A percentile compares a stretch with the other conserved stretches of the same genome.
These are phyloP conservation scores for Cricetomys ansorgei DNA, from an alignment of 2,113 vertebrate species.

Conservation along the genomic window DNA sequence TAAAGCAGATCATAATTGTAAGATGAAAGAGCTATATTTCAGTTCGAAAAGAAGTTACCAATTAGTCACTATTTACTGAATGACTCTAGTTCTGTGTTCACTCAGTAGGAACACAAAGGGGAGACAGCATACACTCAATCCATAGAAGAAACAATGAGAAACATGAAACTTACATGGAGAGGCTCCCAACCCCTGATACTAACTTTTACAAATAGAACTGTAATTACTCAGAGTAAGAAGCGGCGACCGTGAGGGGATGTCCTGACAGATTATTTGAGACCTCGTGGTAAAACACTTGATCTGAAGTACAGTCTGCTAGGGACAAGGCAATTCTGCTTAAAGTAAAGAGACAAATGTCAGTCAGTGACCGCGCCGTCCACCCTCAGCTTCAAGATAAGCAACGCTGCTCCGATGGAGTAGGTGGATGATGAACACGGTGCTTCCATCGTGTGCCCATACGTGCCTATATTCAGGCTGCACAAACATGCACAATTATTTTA, in stretches of 20 bases:
- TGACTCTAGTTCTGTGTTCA: not conserved
- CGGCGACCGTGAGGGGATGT: not conserved
- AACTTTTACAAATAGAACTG: not conserved
- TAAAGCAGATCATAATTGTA: not conserved
- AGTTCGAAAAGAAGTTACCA: not conserved
- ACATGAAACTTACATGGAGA: not conserved
- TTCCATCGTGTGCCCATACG: not conserved
- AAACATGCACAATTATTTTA: not conserved
- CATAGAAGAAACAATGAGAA: not conserved
- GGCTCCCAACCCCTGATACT: not conserved
- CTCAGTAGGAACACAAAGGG: not conserved
- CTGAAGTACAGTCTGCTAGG: not conserved
- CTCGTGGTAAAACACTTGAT: not conserved
- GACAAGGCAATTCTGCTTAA: not conserved
- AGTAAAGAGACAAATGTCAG: slow-evolving; percentile 3
- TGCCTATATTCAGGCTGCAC: not conserved
- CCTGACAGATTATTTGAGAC: not conserved
- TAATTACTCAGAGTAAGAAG: not conserved
- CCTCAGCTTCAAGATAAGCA: slow-evolving; percentile 9
- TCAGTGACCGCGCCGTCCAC: not conserved
- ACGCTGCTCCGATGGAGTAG: not conserved
- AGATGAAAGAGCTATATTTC: slow-evolving; percentile 24
- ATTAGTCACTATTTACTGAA: not conserved
- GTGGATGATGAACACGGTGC: not conserved
- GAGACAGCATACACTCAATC: not conserved